Evolutionary conservation across 1,140 invertebrate species (phyloP).

Genomic region (Grapholita molesta): DNA sequence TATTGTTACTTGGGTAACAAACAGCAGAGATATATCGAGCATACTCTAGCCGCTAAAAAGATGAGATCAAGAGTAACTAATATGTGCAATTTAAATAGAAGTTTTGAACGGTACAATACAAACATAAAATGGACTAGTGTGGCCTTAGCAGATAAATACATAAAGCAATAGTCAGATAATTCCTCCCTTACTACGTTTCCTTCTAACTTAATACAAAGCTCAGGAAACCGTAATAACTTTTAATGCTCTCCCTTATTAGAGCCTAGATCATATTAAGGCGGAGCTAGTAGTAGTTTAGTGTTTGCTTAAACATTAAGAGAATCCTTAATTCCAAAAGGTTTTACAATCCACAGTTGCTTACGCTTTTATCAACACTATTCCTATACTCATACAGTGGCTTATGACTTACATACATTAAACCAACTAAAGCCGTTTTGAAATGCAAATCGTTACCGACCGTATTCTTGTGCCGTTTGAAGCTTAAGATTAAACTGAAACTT

Average conservation of each 20-base stretch:
- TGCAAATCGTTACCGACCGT: neutral
- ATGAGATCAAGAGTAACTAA: no score
- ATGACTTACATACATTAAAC: neutral
- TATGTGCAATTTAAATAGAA: no score
- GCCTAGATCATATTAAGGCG: slow-evolving; percentile 1
- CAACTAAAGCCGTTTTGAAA: neutral
- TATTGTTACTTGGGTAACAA: no score
- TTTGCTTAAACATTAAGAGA: neutral
- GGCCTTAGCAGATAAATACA: neutral
- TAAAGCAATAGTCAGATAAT: neutral
- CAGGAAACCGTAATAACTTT: neutral
- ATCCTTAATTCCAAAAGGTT: neutral
- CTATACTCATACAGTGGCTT: neutral
- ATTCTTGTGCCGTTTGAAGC: neutral
- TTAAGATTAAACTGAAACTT: slow-evolving; percentile 9
- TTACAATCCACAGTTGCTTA: neutral
- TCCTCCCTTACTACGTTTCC: neutral
- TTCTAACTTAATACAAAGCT: neutral
- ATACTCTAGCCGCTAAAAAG: no score
- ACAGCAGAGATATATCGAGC: no score
- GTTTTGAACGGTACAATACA: no score
- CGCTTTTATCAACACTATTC: neutral
- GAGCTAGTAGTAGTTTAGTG: neutral
- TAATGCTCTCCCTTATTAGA: neutral
- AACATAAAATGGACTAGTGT: no score